These are phyloP conservation scores for Pterocles gutturalis DNA, from an alignment of 2,113 vertebrate genomes.

Conservation along the genomic window DNA sequence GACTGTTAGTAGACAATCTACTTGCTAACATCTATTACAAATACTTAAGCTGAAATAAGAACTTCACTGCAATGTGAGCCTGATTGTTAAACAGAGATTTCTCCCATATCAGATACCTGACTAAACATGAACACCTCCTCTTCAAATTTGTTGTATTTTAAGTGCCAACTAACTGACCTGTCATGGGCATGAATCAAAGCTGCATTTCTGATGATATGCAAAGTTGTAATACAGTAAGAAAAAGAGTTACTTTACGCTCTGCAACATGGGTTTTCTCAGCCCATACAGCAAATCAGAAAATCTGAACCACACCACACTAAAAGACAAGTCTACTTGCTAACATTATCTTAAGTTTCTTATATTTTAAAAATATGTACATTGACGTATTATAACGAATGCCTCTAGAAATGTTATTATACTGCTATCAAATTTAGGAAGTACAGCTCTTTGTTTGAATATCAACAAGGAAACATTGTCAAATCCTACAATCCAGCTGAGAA, in stretches of 20 bases:
- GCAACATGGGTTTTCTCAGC: not conserved
- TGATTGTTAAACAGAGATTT: not conserved
- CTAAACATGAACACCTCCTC: not conserved
- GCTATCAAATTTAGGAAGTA: not conserved
- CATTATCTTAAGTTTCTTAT: not conserved
- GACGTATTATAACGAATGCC: not conserved
- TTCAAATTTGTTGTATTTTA: not conserved
- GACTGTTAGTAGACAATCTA: not conserved
- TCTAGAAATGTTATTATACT: not conserved
- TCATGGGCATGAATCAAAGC: not conserved
- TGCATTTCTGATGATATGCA: not conserved
- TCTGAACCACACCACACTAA: not conserved
- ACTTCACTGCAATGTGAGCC: not conserved
- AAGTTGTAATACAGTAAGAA: not conserved
- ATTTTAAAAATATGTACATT: not conserved
- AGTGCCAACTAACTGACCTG: not conserved
- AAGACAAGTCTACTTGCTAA: not conserved
- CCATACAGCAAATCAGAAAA: not conserved
- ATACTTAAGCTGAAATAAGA: not conserved
- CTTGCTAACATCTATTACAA: not conserved
- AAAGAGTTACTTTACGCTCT: not conserved
- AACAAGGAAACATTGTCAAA: constrained; percentile 15
- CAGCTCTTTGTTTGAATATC: constrained; percentile 55
- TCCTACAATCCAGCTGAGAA: constrained; percentile 18
- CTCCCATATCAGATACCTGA: not conserved